Conservation (phyloP, 2,888 invertebrate genomes). For the Labia minor region DNA sequence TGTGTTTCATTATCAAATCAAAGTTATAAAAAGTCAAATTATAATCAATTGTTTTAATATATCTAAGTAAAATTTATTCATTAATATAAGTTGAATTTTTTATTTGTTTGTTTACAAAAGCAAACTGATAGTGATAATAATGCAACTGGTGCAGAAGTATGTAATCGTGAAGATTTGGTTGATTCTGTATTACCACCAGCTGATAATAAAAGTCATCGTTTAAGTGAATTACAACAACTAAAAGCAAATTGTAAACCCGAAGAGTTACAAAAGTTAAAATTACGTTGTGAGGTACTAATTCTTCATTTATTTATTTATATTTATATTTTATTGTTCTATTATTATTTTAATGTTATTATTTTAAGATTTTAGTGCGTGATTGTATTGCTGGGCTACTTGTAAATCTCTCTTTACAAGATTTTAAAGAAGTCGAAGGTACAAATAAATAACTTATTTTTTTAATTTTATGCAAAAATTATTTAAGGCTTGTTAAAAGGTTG, state of each 20-base stretch:
- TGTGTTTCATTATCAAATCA: no score
- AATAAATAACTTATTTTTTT: conserved; percentile 16
- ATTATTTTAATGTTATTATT: no score
- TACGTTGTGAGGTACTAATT: conserved; percentile 48
- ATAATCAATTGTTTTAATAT: neutral
- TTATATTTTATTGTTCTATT: neutral
- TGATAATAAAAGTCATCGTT: conserved; percentile 55
- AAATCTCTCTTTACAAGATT: conserved; percentile 69
- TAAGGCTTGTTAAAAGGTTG: conserved; percentile 14
- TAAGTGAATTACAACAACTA: conserved; percentile 56
- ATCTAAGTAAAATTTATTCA: neutral
- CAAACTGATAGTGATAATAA: conserved; percentile 22
- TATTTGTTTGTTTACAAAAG: neutral
- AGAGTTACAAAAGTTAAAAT: conserved; percentile 60
- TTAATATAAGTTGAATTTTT: neutral
- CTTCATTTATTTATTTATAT: neutral
- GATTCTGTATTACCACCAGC: conserved; percentile 57
- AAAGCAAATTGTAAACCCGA: conserved; percentile 73
- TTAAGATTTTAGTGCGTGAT: conserved; percentile 59
- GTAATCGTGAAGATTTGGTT: conserved; percentile 39
- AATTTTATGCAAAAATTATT: neutral
- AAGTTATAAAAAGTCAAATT: no score
- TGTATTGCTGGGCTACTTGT: conserved; percentile 72
- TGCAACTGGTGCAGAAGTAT: conserved; percentile 30
- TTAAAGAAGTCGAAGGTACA: conserved; percentile 75